Evolutionary conservation across 2,113 vertebrate genomes (phyloP).

Genomic region (Syrrhaptes paradoxus): DNA sequence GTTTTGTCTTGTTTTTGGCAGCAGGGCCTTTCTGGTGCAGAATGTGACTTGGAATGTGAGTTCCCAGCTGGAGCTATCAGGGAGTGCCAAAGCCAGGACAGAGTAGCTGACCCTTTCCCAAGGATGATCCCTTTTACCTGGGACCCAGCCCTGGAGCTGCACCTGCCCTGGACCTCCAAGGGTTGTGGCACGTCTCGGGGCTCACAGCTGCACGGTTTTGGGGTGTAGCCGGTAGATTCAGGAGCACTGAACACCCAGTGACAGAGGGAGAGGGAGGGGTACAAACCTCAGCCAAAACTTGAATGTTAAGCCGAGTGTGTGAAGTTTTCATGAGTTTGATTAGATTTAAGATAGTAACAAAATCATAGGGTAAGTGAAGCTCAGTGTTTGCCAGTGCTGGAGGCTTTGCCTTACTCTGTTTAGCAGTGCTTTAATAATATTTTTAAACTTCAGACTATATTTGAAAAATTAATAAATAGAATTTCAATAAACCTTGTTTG

Average conservation of each 20-base stretch:
- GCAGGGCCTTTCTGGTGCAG: not conserved
- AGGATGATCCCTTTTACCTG: not conserved
- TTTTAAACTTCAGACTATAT: not conserved
- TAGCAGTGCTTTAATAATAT: not conserved
- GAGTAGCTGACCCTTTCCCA: not conserved
- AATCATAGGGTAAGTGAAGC: not conserved
- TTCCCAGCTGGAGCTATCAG: not conserved
- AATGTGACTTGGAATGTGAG: not conserved
- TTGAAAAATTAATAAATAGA: not conserved
- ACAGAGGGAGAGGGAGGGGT: not conserved
- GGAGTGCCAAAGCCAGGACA: not conserved
- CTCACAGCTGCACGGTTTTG: not conserved
- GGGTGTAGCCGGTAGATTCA: not conserved
- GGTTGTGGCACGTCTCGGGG: not conserved
- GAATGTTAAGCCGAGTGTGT: not conserved
- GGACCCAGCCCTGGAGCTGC: not conserved
- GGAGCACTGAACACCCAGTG: not conserved
- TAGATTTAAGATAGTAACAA: not conserved
- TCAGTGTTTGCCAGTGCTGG: not conserved
- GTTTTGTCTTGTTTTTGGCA: not conserved
- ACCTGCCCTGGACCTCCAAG: rapidly evolving
- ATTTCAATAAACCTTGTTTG: not conserved
- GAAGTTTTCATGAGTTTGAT: not conserved
- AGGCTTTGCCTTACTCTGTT: not conserved
- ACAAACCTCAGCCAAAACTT: not conserved